Conservation (phyloP, 2,888 invertebrate species). For the Eueremaeus valkanovi region DNA sequence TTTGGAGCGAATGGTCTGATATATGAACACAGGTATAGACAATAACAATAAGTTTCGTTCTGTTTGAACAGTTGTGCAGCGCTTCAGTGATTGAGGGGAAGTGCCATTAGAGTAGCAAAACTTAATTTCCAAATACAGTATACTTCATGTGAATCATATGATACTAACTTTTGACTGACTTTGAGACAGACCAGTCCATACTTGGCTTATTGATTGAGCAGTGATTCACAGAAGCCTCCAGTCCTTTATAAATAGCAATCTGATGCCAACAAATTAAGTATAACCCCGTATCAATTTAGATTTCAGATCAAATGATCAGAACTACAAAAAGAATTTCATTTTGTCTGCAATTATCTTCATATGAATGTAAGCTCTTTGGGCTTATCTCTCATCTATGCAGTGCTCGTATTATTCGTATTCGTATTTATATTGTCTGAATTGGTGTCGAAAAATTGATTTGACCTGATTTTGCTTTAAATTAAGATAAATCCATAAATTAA, state of each 20-base stretch:
- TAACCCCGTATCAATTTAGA: too few relatives aligned
- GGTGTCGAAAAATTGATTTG: too few relatives aligned
- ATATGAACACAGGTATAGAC: background rate
- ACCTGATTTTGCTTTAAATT: too few relatives aligned
- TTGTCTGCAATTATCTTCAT: too few relatives aligned
- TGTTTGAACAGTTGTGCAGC: conserved; percentile 14
- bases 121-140: background rate
- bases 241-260: background rate
- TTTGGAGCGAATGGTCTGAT: background rate
- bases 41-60: background rate
- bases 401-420: too few relatives aligned
- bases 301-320: too few relatives aligned
- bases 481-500: too few relatives aligned
- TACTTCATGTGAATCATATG: background rate
- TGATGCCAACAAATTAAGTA: background rate
- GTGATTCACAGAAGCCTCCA: background rate
- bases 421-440: too few relatives aligned
- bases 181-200: conserved; percentile 1
- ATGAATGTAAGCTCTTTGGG: too few relatives aligned
- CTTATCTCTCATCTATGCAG: too few relatives aligned
- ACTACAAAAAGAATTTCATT: too few relatives aligned
- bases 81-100: conserved; percentile 8
- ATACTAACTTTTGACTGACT: background rate
- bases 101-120: background rate
- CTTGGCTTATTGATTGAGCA: background rate